Percentiles rank a stretch among this genome's conserved stretches.
phyloP scores from a whole-genome alignment of 2,888 invertebrate genomes.

The Polydrusus tereticollis region DNA sequence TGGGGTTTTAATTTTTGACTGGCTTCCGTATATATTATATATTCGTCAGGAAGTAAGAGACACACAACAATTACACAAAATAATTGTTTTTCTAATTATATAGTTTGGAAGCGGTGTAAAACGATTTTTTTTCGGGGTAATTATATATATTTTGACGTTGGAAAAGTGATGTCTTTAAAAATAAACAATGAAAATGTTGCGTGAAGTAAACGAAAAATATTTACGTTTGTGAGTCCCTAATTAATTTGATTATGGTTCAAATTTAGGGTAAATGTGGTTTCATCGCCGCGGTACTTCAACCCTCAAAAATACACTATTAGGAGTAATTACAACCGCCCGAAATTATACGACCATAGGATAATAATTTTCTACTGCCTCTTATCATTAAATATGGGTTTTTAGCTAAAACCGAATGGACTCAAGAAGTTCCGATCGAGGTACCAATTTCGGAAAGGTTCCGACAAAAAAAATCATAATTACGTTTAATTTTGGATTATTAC shows the following conservation, averaged over 20 bases:
- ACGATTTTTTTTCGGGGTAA: constrained; percentile 10
- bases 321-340: background rate
- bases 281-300: too few species aligned
- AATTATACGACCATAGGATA: constrained; percentile 1
- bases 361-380: background rate
- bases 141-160: constrained; percentile 10
- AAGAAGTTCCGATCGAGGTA: constrained; percentile 21
- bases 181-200: background rate
- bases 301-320: background rate
- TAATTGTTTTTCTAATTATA: constrained; percentile 3
- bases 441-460: constrained; percentile 25
- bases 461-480: constrained; percentile 21
- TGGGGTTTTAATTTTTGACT: background rate
- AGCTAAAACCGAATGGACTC: background rate
- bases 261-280: too few species aligned
- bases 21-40: background rate
- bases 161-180: constrained; percentile 14
- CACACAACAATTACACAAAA: constrained; percentile 1
- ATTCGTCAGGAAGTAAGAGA: constrained; percentile 2
- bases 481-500: constrained; percentile 20
- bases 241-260: too few species aligned
- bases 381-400: constrained; percentile 20
- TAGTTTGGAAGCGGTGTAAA: background rate
- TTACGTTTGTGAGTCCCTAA: too few species aligned
- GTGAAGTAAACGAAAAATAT: background rate